Conservation (phyloP, 2,797 vertebrate genomes). For the Ficedula albicollis region DNA sequence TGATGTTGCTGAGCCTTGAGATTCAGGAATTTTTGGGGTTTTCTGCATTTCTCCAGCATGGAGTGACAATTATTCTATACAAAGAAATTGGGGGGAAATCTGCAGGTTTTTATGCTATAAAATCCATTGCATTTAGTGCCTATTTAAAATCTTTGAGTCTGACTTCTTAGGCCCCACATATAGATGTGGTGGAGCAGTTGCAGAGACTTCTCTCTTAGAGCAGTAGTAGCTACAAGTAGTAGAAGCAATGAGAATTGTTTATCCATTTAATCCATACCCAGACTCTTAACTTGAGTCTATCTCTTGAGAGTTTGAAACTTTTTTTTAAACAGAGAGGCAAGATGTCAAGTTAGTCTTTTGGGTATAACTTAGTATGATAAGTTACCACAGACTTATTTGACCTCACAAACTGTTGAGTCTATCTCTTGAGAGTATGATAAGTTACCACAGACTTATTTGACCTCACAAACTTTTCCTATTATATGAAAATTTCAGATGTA, state of each 20-base stretch:
- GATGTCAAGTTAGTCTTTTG: not conserved
- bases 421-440: too few species aligned
- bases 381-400: not conserved
- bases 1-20: not conserved
- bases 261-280: not conserved
- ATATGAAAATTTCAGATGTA: not conserved
- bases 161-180: not conserved
- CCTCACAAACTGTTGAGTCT: not conserved
- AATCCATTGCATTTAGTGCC: not conserved
- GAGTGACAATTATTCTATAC: not conserved
- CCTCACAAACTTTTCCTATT: not conserved
- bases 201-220: not conserved
- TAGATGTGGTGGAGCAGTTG: not conserved
- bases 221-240: not conserved
- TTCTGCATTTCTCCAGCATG: not conserved
- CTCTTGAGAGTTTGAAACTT: not conserved
- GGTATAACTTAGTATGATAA: not conserved
- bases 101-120: not conserved
- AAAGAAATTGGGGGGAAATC: rapidly evolving
- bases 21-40: not conserved
- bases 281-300: not conserved
- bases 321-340: not conserved
- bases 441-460: not conserved
- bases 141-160: not conserved
- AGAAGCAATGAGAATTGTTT: not conserved